These are phyloP conservation scores for Forbesichthys papilliferus DNA, from an alignment of 2,113 vertebrate genomes.

Conservation along the genomic window DNA sequence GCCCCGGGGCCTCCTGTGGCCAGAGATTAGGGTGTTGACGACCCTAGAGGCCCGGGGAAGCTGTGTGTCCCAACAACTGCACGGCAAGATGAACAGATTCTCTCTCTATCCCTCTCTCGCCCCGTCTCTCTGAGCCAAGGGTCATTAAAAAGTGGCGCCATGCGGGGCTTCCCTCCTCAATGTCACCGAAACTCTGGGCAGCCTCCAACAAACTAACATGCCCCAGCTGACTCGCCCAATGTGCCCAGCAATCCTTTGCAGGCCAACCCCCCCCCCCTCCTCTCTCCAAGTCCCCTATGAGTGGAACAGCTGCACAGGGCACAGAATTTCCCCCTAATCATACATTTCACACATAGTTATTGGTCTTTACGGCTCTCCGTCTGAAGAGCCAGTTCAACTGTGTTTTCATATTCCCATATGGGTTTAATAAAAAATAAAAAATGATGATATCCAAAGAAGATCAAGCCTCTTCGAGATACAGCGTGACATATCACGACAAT, in stretches of 20 bases:
- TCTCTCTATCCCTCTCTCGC: no score
- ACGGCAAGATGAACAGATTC: constrained; percentile 9
- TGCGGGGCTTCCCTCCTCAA: constrained; percentile 43
- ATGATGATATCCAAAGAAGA: no score
- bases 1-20: constrained; percentile 7
- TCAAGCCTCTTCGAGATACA: no score
- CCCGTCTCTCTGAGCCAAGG: constrained; percentile 21
- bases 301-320: constrained; percentile 5
- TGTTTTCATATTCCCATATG: no score
- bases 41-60: constrained; percentile 7
- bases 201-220: constrained; percentile 58
- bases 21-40: constrained; percentile 7
- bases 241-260: constrained; percentile 32
- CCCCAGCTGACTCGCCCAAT: constrained; percentile 47
- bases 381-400: no score
- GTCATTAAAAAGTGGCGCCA: constrained; percentile 45
- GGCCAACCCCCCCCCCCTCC: constrained; percentile 27
- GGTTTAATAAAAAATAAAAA: no score
- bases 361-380: no score
- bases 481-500: no score
- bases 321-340: constrained; percentile 19
- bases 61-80: constrained; percentile 21
- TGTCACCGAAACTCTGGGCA: constrained; percentile 49
- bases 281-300: background rate
- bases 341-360: no score